phyloP scores from a whole-genome alignment of 2,888 invertebrate species.

The Macrophya alboannulata region DNA sequence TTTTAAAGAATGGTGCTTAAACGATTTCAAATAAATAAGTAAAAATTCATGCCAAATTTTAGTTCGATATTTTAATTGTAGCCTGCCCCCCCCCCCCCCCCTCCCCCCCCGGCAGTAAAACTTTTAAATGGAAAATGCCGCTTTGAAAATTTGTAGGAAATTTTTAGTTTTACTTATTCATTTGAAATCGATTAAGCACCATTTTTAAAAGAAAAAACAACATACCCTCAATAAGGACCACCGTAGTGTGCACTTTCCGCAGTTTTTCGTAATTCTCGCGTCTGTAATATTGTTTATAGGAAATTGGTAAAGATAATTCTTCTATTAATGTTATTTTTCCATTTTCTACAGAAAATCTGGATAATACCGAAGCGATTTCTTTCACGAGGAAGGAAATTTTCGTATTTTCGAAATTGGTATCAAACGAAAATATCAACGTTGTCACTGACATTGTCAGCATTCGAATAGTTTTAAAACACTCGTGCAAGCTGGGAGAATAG shows the following conservation, averaged over 20 bases:
- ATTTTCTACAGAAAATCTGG: constrained; percentile 21
- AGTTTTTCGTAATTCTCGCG: constrained; percentile 19
- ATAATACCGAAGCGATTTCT: constrained; percentile 19
- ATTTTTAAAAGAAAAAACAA: too few species aligned
- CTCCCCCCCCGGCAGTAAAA: neutral
- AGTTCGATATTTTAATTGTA: too few species aligned
- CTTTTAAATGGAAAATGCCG: neutral
- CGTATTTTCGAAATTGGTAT: constrained; percentile 15
- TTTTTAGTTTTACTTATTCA: too few species aligned
- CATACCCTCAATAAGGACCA: too few species aligned
- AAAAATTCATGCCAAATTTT: neutral
- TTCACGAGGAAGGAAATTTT: constrained; percentile 24
- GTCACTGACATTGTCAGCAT: neutral
- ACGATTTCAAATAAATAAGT: neutral
- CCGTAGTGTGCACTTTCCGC: neutral
- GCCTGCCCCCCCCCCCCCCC: too few species aligned
- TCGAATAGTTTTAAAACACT: neutral
- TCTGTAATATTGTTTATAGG: constrained; percentile 17
- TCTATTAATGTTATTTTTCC: neutral
- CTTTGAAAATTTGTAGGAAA: too few species aligned
- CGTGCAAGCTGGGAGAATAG: too few species aligned
- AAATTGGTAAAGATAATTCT: constrained; percentile 29
- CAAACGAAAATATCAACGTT: constrained; percentile 29
- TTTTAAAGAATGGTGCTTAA: constrained; percentile 27
- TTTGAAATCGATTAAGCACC: too few species aligned